Evolutionary conservation across 2,888 invertebrate genomes (phyloP).

Genomic region (Ormyrus pomaceus): DNA sequence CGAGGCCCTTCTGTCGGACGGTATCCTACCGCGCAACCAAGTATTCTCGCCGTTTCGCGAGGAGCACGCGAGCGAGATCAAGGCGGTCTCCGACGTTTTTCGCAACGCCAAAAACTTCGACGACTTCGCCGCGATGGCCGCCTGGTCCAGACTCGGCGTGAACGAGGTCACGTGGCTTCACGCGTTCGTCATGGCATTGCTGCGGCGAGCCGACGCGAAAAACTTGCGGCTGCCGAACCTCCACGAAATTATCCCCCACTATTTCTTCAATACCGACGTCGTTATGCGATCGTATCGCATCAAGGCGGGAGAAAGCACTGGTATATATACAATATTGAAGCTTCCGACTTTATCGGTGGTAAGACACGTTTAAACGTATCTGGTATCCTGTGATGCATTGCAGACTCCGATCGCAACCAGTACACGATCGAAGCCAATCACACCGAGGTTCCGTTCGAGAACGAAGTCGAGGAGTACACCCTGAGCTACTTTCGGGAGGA

Average conservation of each 20-base stretch:
- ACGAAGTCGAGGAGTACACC: slow-evolving; percentile 76
- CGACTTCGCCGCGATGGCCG: slow-evolving; percentile 79
- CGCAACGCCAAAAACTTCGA: slow-evolving; percentile 80
- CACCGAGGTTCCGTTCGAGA: slow-evolving; percentile 73
- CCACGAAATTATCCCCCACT: slow-evolving; percentile 83
- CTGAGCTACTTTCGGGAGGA: slow-evolving; percentile 86
- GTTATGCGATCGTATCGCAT: slow-evolving; percentile 70
- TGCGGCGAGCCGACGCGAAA: slow-evolving; percentile 79
- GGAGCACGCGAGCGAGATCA: slow-evolving; percentile 76
- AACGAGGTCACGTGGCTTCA: slow-evolving; percentile 82
- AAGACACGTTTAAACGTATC: background rate
- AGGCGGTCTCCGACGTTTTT: slow-evolving; percentile 78
- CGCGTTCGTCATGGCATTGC: slow-evolving; percentile 79
- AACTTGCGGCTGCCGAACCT: slow-evolving; percentile 81
- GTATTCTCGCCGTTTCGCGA: slow-evolving; percentile 70
- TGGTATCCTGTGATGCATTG: slow-evolving; percentile 28
- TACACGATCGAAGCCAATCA: slow-evolving; percentile 81
- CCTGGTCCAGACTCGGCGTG: slow-evolving; percentile 78
- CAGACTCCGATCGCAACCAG: slow-evolving; percentile 66
- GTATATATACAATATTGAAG: slow-evolving; percentile 38
- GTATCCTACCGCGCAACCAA: slow-evolving; percentile 66
- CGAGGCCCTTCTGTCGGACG: slow-evolving; percentile 71
- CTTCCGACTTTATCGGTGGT: background rate
- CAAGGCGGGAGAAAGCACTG: slow-evolving; percentile 64
- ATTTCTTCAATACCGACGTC: slow-evolving; percentile 80